Evolutionary conservation across 2,888 invertebrate species (phyloP).

Genomic region (Drosophila flavopinicola): DNA sequence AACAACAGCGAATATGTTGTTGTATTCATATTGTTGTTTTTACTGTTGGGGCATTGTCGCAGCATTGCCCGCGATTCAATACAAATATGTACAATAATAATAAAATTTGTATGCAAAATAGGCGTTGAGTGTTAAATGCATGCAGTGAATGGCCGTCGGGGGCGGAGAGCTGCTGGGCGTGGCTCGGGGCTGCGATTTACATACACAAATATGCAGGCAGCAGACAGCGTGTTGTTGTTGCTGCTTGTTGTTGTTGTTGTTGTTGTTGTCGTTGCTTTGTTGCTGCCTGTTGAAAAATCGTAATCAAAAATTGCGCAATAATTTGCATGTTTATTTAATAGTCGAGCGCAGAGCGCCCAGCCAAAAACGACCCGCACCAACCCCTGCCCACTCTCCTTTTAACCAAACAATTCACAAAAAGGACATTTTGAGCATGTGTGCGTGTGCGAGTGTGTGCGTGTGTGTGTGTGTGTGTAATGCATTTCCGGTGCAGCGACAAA

Average conservation of each 20-base stretch:
- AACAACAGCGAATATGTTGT: conserved; percentile 16
- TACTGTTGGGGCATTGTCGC: conserved; percentile 47
- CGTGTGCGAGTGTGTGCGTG: conserved; percentile 6
- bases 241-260: conserved; percentile 9
- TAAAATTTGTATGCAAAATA: conserved; percentile 80
- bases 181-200: conserved; percentile 55
- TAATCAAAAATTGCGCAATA: conserved; percentile 81
- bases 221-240: conserved; percentile 35
- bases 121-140: conserved; percentile 80
- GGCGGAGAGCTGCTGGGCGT: neutral
- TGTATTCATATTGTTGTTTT: conserved; percentile 23
- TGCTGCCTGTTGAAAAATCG: conserved; percentile 69
- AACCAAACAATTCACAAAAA: conserved; percentile 50
- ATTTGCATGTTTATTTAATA: conserved; percentile 81
- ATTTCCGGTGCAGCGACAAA: conserved; percentile 69
- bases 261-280: conserved; percentile 8
- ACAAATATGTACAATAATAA: conserved; percentile 74
- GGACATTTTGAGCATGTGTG: conserved; percentile 31
- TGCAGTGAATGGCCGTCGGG: conserved; percentile 46
- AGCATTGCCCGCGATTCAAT: conserved; percentile 64
- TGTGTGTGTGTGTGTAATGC: conserved; percentile 30
- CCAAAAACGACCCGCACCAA: conserved; percentile 10
- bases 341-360: conserved; percentile 39
- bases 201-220: conserved; percentile 66
- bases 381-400: neutral